Conservation (phyloP, 2,888 invertebrate genomes). For the Bembecia ichneumoniformis region DNA sequence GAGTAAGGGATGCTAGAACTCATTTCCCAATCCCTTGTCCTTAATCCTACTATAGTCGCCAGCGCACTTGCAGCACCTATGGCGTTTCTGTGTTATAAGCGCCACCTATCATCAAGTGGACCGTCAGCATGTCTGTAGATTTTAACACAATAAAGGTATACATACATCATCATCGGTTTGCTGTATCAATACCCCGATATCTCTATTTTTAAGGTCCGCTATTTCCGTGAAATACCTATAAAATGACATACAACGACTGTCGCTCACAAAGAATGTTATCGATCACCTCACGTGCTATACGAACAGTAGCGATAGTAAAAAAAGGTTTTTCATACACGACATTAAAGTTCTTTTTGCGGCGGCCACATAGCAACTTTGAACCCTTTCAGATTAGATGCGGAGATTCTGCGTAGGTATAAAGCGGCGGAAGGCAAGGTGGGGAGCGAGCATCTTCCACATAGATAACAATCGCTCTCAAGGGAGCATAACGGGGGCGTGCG, state of each 20-base stretch:
- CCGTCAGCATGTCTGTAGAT: no score
- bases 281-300: constrained; percentile 24
- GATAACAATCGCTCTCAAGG: constrained; percentile 60
- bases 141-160: no score
- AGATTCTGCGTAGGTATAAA: constrained; percentile 43
- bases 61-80: no score
- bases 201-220: constrained; percentile 16
- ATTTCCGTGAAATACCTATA: constrained; percentile 10
- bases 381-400: constrained; percentile 57
- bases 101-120: no score
- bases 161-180: not conserved
- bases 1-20: no score
- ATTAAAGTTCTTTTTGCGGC: not conserved
- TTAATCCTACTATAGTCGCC: no score
- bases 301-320: not conserved
- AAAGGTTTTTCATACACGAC: constrained; percentile 5
- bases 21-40: no score
- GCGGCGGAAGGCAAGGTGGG: constrained; percentile 53
- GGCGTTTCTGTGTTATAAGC: no score
- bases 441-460: constrained; percentile 48
- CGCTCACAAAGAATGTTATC: constrained; percentile 31
- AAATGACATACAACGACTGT: constrained; percentile 4
- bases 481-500: constrained; percentile 56
- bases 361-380: constrained; percentile 32
- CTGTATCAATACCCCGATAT: constrained; percentile 13